Base-by-base conservation (phyloP, 1,140 invertebrate species). In the Drosophila serrata region DNA sequence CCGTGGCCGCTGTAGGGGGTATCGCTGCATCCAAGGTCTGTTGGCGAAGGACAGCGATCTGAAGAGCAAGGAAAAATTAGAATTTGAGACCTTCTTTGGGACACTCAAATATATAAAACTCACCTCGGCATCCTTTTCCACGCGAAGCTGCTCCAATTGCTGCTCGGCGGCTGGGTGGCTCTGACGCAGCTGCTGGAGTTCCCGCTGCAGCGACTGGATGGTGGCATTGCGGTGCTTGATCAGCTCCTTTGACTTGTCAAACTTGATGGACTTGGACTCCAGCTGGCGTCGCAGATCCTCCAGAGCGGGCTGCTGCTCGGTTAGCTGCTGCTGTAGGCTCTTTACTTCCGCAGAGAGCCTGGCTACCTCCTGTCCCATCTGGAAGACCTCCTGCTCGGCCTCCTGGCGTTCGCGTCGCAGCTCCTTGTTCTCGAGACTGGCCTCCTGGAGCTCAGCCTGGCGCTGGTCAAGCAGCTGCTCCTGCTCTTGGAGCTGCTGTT, bases 221-320 rank as follows among this genome's bases (percentile, higher is more conserved):
- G 93, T 88, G 22, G 70, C 63, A 37, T 82, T 90, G 7, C 86
- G 67, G 33, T 81, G 82, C 77, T 86, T 90, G n/a, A 92, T 93
- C 0, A 93, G 86, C 45, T 84, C 68, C 73, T 84, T 92, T 31
- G 93, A 93, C 37, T 93, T 93, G 22, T 92, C 79, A 3, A 91
- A 70, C 33, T 94, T 93, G 7, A 76, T 22, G 0, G 87, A 87
- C 33, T 92, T 92, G 3, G 63, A 61, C 22, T 29, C 81, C 19
- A 62, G 53, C 42, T 93, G 56, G 22, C 72, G 64, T 0, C 79
- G 87, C 46, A 92, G 43, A 1, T 92, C 80, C 19, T 87, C 57
- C 9, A 40, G 24, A 13, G 35, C 49, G 17, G 56, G 45, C 17
- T 67, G 37, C 40, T 76, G 59, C 19, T 68, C 65, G 1, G 27